Evolutionary conservation across 2,113 vertebrate species (phyloP).

Genomic region (Condylura cristata): DNA sequence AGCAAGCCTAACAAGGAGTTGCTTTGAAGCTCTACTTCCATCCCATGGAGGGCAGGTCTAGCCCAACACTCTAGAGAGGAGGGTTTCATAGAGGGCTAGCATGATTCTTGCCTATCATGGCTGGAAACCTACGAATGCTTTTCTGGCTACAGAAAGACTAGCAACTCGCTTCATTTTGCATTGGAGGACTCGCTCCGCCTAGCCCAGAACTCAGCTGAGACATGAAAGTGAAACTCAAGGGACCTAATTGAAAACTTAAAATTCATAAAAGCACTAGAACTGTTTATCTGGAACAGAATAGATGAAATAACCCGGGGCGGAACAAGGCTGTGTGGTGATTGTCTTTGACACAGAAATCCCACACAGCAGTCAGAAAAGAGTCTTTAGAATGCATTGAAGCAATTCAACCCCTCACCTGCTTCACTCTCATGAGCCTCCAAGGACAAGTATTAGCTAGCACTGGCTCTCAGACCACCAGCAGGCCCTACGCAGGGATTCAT

Average conservation of each 20-base stretch:
- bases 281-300: background rate
- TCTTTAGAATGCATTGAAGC: background rate
- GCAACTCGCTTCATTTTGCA: background rate
- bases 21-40: background rate
- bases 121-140: background rate
- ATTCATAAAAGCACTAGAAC: background rate
- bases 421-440: background rate
- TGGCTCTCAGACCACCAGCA: background rate
- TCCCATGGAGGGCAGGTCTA: background rate
- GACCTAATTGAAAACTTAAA: background rate
- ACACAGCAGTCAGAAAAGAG: background rate
- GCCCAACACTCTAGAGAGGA: background rate
- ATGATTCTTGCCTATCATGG: background rate
- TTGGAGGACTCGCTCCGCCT: background rate
- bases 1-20: background rate
- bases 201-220: background rate
- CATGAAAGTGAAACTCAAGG: background rate
- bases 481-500: too few relatives aligned
- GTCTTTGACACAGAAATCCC: constrained; percentile 13
- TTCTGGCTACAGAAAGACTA: background rate
- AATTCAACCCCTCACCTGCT: background rate
- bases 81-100: background rate
- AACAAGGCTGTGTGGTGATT: background rate
- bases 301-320: background rate
- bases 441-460: background rate